phyloP scores from a whole-genome alignment of 37 sponge, comb jelly and placozoan species.

The Tethya wilhelma region DNA sequence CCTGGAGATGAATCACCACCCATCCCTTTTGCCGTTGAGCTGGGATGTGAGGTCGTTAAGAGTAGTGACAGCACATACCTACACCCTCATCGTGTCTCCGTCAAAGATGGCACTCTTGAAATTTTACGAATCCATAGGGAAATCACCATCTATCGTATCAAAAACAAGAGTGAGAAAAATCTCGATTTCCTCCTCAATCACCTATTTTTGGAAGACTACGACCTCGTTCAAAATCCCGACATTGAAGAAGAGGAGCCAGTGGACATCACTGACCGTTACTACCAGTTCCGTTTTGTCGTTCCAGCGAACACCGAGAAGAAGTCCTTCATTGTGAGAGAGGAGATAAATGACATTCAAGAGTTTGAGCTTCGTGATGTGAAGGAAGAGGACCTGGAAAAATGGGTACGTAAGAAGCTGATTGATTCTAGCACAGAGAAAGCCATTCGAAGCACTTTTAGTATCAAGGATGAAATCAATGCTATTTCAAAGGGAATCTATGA shows the following conservation, averaged over 20 bases:
- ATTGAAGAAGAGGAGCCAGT: constrained; percentile 89
- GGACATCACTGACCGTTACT: constrained; percentile 90
- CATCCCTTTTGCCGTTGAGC: constrained; percentile 89
- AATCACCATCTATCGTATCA: constrained; percentile 69
- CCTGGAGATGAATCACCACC: constrained; percentile 91
- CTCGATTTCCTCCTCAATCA: constrained; percentile 93
- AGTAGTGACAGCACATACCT: too few species aligned
- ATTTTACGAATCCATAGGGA: constrained; percentile 57
- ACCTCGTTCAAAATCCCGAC: constrained; percentile 68
- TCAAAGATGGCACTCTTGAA: constrained; percentile 40
- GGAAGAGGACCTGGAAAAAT: constrained; percentile 18
- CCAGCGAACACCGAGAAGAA: constrained; percentile 77
- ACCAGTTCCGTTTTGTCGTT: constrained; percentile 87
- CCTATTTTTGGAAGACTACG: constrained; percentile 82
- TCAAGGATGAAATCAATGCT: constrained; percentile 21
- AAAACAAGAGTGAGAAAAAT: constrained; percentile 67
- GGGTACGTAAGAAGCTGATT: constrained; percentile 35
- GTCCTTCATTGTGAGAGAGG: constrained; percentile 68
- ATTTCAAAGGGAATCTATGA: constrained; percentile 41
- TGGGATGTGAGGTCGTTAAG: constrained; percentile 79
- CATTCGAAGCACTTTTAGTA: constrained; percentile 20
- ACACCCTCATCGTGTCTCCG: constrained; percentile 48
- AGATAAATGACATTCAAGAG: constrained; percentile 41
- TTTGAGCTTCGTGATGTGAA: constrained; percentile 24
- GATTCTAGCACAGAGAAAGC: constrained; percentile 20